Conservation (phyloP, 1,140 invertebrate species). For the Branchinecta lindahli region DNA sequence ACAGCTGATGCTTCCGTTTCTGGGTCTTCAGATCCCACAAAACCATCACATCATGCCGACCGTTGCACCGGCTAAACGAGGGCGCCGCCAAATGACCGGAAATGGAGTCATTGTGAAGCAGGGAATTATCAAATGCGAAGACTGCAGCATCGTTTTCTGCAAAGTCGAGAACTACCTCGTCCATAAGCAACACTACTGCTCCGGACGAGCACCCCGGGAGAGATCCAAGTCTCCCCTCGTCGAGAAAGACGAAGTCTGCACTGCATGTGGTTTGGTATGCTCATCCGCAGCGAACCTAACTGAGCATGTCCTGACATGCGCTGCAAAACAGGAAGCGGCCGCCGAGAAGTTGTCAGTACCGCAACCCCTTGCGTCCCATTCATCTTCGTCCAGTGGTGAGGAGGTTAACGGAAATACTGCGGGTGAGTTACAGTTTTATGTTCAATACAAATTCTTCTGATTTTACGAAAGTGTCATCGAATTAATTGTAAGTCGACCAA, state of each 20-base stretch:
- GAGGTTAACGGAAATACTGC: background rate
- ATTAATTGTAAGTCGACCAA: too few species aligned
- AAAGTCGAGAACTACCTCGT: constrained; percentile 86
- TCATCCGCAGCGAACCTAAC: constrained; percentile 19
- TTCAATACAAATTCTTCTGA: too few species aligned
- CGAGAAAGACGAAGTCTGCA: background rate
- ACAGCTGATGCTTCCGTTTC: background rate
- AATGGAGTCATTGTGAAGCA: constrained; percentile 31
- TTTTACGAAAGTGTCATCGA: too few species aligned
- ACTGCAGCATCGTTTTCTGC: constrained; percentile 94
- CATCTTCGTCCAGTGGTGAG: constrained; percentile 16
- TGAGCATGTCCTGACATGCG: background rate
- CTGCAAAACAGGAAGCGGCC: constrained; percentile 4
- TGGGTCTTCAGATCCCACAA: background rate
- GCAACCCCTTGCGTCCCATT: constrained; percentile 12
- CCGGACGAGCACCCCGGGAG: constrained; percentile 32
- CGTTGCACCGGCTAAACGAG: constrained; percentile 32
- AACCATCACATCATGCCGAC: constrained; percentile 4
- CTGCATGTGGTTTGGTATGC: constrained; percentile 12
- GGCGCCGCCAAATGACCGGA: constrained; percentile 33
- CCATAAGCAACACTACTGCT: constrained; percentile 88
- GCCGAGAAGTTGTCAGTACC: background rate
- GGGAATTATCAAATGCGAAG: constrained; percentile 74
- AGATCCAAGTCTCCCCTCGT: constrained; percentile 30
- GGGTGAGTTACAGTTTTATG: background rate